Conservation (phyloP, 2,888 invertebrate species). For the Leuctra nigra region DNA sequence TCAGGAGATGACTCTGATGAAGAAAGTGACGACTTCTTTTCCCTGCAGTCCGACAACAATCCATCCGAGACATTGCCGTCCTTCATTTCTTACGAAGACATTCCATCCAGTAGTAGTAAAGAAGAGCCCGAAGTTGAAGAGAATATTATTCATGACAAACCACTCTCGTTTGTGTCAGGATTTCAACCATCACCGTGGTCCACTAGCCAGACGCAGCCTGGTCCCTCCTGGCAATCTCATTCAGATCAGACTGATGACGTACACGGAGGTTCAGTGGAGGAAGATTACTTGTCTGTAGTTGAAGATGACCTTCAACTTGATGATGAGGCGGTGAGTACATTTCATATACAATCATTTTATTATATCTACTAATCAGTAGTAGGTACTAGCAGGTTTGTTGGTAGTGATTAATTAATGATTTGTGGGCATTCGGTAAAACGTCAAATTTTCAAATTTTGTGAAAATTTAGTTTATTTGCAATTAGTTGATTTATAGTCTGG, state of each 20-base stretch:
- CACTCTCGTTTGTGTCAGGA: conserved; percentile 3
- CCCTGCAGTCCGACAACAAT: conserved; percentile 19
- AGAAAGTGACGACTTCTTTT: conserved; percentile 30
- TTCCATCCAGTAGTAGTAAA: background rate
- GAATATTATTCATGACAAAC: background rate
- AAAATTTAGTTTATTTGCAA: too few relatives aligned
- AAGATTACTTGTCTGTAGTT: conserved; percentile 3
- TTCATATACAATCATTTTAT: too few relatives aligned
- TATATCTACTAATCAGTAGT: too few relatives aligned
- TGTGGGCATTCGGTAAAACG: too few relatives aligned
- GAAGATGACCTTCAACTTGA: conserved; percentile 42
- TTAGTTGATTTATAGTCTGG: too few relatives aligned
- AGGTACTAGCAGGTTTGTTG: too few relatives aligned
- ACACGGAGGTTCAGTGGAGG: background rate
- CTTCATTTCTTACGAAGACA: background rate
- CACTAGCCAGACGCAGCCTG: background rate
- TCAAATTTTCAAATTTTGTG: too few relatives aligned
- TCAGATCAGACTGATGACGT: background rate
- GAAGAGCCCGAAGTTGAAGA: background rate
- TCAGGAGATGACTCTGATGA: conserved; percentile 32
- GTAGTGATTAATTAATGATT: too few relatives aligned
- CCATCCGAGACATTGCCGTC: background rate
- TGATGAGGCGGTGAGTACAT: conserved; percentile 41
- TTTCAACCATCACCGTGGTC: conserved; percentile 6
- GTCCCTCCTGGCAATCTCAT: background rate